phyloP scores from a whole-genome alignment of 1,140 invertebrate species.

The Brachionus sp. region DNA sequence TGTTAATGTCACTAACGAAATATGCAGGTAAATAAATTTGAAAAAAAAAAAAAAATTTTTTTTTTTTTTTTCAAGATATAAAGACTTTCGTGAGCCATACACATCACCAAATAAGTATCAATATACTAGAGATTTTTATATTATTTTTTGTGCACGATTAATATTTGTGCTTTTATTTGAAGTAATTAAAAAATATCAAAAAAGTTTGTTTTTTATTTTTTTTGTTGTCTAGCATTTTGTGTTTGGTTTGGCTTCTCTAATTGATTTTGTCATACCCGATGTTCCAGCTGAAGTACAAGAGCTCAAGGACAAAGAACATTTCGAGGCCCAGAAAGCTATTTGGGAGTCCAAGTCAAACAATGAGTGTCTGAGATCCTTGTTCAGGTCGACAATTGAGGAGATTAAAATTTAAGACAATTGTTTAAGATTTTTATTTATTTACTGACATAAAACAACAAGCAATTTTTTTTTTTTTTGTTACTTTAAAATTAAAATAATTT shows the following conservation, averaged over 20 bases:
- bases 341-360: neutral
- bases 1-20: conserved; percentile 18
- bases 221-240: conserved; percentile 32
- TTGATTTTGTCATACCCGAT: conserved; percentile 23
- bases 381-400: neutral
- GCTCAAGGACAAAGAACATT: conserved; percentile 19
- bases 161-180: conserved; percentile 3
- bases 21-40: neutral
- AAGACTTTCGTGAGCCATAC: conserved; percentile 25
- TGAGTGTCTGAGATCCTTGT: neutral
- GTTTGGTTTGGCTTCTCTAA: neutral
- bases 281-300: conserved; percentile 23
- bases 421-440: no score
- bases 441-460: no score
- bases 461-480: no score
- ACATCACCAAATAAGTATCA: conserved; percentile 14
- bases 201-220: neutral
- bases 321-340: neutral
- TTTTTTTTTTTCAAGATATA: neutral
- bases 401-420: no score
- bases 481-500: no score
- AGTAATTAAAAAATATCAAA: neutral
- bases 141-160: conserved; percentile 12
- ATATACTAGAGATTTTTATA: conserved; percentile 9
- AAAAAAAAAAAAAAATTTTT: neutral